Conservation (phyloP, 2,888 invertebrate genomes). For the Lumbricus terrestris region DNA sequence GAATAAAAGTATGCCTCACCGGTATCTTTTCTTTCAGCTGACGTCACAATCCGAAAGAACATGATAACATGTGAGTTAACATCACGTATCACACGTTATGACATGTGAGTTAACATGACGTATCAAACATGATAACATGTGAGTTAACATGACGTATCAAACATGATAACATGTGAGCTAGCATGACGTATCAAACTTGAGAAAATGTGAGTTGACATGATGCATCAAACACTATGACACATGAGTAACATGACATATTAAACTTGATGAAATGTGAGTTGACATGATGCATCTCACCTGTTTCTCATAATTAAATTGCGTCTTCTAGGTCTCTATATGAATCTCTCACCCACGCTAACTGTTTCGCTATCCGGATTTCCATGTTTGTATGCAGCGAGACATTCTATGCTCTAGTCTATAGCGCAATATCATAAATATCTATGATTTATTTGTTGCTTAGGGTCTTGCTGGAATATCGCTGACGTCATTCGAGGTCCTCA, state of each 20-base stretch:
- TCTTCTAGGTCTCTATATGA: no score
- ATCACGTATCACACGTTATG: no score
- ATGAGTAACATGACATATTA: background rate
- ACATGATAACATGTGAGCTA: no score
- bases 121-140: no score
- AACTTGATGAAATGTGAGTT: background rate
- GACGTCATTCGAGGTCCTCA: background rate
- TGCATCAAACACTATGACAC: background rate
- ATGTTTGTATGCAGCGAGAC: background rate
- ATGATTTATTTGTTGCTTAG: background rate
- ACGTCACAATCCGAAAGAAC: background rate
- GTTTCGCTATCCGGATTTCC: background rate
- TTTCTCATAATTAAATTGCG: no score
- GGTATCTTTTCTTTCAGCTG: background rate
- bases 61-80: background rate
- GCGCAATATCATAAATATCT: background rate
- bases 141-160: no score
- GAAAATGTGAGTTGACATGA: no score
- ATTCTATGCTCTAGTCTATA: no score
- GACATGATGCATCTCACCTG: background rate
- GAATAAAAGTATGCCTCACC: background rate
- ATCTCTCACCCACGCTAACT: no score
- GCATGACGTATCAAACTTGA: no score
- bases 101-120: no score
- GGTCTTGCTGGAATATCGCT: background rate